These are phyloP conservation scores for Parauchenoglanis ngamensis DNA, from an alignment of 2,797 vertebrate species.

Conservation along the genomic window DNA sequence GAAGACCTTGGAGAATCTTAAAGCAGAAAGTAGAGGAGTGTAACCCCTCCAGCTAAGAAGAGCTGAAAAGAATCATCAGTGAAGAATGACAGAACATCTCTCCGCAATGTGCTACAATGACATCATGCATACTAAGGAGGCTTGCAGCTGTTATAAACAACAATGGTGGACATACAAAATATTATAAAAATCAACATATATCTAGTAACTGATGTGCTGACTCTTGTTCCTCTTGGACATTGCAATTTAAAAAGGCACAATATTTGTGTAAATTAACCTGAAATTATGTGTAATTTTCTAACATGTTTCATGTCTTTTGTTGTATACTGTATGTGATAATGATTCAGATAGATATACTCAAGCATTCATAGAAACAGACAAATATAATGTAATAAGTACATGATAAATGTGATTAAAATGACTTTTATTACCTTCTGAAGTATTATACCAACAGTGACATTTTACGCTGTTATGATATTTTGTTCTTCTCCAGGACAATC, in stretches of 20 bases:
- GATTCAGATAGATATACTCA: background rate
- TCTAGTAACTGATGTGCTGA: background rate
- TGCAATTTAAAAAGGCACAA: background rate
- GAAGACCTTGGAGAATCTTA: background rate
- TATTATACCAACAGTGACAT: background rate
- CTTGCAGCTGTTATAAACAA: background rate
- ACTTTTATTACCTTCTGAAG: background rate
- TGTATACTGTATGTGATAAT: background rate
- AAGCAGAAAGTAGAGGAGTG: background rate
- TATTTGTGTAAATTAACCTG: background rate
- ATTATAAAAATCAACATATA: background rate
- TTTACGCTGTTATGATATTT: background rate
- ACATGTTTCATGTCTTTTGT: background rate
- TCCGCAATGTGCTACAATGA: background rate
- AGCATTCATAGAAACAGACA: background rate
- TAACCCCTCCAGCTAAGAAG: background rate
- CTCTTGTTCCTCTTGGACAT: background rate
- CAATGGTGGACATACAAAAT: background rate
- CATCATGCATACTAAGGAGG: background rate
- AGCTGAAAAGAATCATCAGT: background rate
- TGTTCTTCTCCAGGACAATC: constrained; percentile 77
- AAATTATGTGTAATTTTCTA: background rate
- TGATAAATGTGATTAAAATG: background rate
- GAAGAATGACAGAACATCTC: background rate
- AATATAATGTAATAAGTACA: background rate